Evolutionary conservation across 1,140 invertebrate species (phyloP), one percentile per base, ranked within the genome.

Genomic region (Eubasilissa regina): DNA sequence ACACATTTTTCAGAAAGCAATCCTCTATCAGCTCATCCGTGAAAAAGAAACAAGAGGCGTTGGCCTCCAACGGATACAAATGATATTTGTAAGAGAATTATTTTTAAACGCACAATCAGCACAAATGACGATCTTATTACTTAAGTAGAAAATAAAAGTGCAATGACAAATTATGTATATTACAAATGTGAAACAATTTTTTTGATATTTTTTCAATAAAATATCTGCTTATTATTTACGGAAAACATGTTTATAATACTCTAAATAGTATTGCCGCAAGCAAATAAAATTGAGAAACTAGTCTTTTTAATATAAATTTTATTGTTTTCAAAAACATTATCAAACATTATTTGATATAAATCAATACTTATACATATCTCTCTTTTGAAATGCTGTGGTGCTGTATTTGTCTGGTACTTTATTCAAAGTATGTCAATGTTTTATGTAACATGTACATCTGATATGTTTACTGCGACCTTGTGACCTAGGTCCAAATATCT

Each of bases 1-100:
- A 93, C 83, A 91, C 90, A 35, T 93, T 93, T 84, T 93, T 92
- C 84, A 90, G 92, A 86, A 89, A 91, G 68, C 91, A 93, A 84
- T 90, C 91, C 47, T 90, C 90, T 45, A 90, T 87, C 72, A 90
- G 90, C 60, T 90, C 90, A 81, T 87, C 87, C 3, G 90, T 89
- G 77, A 86, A 86, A 78, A 89, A 88, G 82, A 89, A 87, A 85
- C 66, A 85, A 66, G 85, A 85, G 44, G 82, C 77, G 4, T 35
- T 82, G 15, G 43, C 78, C 7, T 80, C 75, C 7, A 79, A 79
- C 47, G 77, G 77, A 47, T 74, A 74, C 53, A 74, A 74, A 74
- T 74, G 70, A 74, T 56, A n/a, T 7, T 70, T 43, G 21, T 66
- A 44, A 56, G 15, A 51, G 9, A 3, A 51, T 51, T 51, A 51